Evolutionary conservation across 2,888 invertebrate genomes (phyloP).

Genomic region (Synanthedon tipuliformis): DNA sequence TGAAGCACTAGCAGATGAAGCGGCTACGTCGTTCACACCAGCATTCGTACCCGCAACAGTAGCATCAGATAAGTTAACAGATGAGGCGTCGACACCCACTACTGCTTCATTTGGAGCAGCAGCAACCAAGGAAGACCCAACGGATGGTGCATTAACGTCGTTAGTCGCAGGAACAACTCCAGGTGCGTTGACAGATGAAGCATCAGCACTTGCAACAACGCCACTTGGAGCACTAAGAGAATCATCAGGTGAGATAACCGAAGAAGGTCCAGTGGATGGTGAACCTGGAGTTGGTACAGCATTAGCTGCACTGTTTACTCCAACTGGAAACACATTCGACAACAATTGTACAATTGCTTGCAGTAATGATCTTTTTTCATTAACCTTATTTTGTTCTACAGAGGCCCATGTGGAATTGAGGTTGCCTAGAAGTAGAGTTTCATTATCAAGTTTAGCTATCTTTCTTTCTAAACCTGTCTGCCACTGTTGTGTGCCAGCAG

Average conservation of each 20-base stretch:
- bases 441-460: slow-evolving; percentile 44
- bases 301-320: slow-evolving; percentile 17
- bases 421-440: slow-evolving; percentile 37
- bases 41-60: background rate
- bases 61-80: background rate
- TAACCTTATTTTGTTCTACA: slow-evolving; percentile 29
- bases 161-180: background rate
- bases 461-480: slow-evolving; percentile 33
- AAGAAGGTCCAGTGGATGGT: background rate
- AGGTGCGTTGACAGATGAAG: background rate
- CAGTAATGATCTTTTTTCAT: slow-evolving; percentile 41
- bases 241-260: background rate
- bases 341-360: slow-evolving; percentile 38
- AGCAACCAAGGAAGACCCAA: slow-evolving; percentile 1
- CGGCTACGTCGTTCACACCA: too few species aligned
- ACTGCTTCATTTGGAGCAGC: background rate
- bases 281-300: slow-evolving; percentile 10
- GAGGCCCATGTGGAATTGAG: slow-evolving; percentile 34
- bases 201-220: background rate
- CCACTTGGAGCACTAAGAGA: background rate
- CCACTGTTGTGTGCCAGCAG: slow-evolving; percentile 34
- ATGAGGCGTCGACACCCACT: background rate
- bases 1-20: too few species aligned
- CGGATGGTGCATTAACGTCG: slow-evolving; percentile 1
- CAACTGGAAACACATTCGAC: slow-evolving; percentile 38